These are phyloP conservation scores for Actinia tenebrosa DNA, from an alignment of 64 coral and sea anemone genomes.

Conservation along the genomic window DNA sequence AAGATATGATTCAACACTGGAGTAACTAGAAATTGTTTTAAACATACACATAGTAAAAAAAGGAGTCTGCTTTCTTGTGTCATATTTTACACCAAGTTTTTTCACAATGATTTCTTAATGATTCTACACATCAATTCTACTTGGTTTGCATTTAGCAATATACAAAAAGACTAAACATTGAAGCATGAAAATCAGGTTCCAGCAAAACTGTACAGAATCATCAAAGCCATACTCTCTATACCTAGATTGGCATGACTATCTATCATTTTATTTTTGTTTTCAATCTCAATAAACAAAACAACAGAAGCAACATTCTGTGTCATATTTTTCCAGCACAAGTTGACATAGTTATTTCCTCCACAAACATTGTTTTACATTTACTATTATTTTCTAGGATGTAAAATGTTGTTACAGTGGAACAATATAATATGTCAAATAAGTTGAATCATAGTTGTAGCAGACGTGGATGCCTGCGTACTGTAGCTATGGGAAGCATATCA, in stretches of 20 bases:
- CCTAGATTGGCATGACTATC: background rate
- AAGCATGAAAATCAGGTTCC: background rate
- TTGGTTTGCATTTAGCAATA: background rate
- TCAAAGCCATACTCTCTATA: background rate
- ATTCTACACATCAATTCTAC: background rate
- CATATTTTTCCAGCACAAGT: background rate
- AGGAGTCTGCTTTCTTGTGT: background rate
- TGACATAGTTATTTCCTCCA: background rate
- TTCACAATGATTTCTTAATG: background rate
- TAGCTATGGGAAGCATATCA: background rate
- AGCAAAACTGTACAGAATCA: background rate
- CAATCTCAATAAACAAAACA: background rate
- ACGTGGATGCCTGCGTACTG: background rate
- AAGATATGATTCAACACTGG: constrained; percentile 1
- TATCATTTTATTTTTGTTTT: background rate
- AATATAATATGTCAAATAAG: background rate
- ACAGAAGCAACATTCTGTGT: background rate
- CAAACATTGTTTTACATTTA: background rate
- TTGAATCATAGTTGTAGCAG: background rate
- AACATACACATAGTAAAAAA: constrained; percentile 10
- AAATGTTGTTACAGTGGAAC: background rate
- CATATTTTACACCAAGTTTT: constrained; percentile 7
- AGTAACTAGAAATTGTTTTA: background rate
- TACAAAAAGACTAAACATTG: background rate
- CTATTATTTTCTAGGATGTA: background rate